Base-by-base conservation (phyloP, 2,113 vertebrate genomes). In the Poeciliopsis occidentalis region DNA sequence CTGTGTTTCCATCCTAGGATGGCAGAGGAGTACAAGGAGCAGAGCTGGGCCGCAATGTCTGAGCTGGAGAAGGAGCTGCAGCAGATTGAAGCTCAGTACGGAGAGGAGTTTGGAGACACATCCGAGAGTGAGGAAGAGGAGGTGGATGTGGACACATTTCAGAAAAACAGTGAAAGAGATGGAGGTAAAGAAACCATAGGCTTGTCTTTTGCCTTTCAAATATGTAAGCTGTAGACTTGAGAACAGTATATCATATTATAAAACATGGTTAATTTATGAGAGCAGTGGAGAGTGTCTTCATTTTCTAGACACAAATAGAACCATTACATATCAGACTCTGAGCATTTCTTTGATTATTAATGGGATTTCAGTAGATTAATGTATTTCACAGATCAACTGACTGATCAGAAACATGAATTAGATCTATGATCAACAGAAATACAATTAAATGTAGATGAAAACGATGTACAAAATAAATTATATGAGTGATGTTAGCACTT, bases 41-140 rank as follows among this genome's bases (percentile, higher is more conserved):
- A 98, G 94, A 99, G 96, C 91, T 99, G 98, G 98, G 95, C 96
- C 7, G 92, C 95, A 2, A 92, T 96, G 96, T 96, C 96, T 3
- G 94, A 96, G 64, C 88, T 99, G 44, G 97, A 99, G 92, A 97
- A 94, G 87, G 97, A 97, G 81, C 93, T 99, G 79, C 95, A 95
- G 92, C 96, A 97, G 92, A 98, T 99, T 76, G 98, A 99, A 85
- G 96, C 96, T 1, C 96, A 94, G 64, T 99, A 99, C 0, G 96
- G 96, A 51, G 92, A 96, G 85, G 95, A 98, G 89, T 99, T 99
- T 87, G 97, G 96, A 81, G 97, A 98, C 32, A 95, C 93, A 7
- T 95, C 95, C 0, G 95, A 92, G 34, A 94, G 88, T 0, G 95
- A 95, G 24, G 94, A 91, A 8, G 94, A 95, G 10, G 92, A 93